Percentiles rank a stretch among this genome's conserved stretches.
These are phyloP conservation scores for Delphinus delphis DNA, from an alignment of 2,113 vertebrate species.

Conservation along the genomic window DNA sequence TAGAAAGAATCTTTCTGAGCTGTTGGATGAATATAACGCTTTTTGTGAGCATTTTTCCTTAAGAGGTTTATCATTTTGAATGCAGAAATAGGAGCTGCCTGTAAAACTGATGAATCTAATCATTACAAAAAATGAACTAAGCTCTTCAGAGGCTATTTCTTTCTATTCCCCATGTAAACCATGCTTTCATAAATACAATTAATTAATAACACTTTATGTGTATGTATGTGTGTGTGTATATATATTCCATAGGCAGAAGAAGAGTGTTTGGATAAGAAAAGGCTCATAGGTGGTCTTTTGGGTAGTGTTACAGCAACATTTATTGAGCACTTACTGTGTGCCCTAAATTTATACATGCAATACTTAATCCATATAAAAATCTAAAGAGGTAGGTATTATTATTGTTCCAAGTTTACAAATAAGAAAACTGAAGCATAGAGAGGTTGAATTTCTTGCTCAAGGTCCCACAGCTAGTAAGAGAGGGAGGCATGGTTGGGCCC, in stretches of 20 bases:
- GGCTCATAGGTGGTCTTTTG: neutral
- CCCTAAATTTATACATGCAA: neutral
- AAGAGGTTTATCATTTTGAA: slow-evolving; percentile 53
- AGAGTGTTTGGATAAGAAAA: neutral
- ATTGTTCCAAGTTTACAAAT: neutral
- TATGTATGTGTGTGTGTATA: neutral
- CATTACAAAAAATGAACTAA: slow-evolving; percentile 30
- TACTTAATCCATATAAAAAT: neutral
- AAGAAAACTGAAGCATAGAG: neutral
- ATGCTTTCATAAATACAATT: slow-evolving; percentile 24
- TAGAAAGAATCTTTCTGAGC: neutral
- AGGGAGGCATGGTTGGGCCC: neutral
- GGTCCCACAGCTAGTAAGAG: neutral
- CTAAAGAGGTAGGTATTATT: neutral
- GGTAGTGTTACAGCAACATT: neutral
- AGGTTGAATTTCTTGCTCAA: neutral
- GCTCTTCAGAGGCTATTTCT: neutral
- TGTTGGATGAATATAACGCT: neutral
- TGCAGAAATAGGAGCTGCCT: slow-evolving; percentile 22
- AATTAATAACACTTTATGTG: slow-evolving; percentile 15
- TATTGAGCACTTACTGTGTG: neutral
- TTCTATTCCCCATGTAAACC: neutral
- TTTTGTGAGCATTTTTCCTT: slow-evolving; percentile 31
- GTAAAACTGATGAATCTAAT: slow-evolving; percentile 32
- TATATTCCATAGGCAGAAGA: neutral